These are phyloP conservation scores for Colius striatus DNA, from an alignment of 2,113 vertebrate species.

Conservation along the genomic window DNA sequence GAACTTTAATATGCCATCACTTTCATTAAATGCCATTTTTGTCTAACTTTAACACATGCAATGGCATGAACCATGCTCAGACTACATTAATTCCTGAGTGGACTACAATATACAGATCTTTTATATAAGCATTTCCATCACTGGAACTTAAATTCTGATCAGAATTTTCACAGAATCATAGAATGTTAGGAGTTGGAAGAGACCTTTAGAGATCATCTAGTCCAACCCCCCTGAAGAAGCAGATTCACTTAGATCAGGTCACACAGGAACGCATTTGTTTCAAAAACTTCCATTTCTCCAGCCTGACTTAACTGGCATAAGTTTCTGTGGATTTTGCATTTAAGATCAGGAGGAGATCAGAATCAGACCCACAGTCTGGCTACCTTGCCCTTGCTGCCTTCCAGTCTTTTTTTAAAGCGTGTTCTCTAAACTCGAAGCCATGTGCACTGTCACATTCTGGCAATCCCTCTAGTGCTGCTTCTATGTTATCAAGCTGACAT, in stretches of 20 bases:
- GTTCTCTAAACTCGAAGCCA: slow-evolving; percentile 58
- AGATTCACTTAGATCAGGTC: too few relatives aligned
- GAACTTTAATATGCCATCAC: not conserved
- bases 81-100: not conserved
- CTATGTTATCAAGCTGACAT: slow-evolving; percentile 70
- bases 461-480: slow-evolving; percentile 54
- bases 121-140: not conserved
- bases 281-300: not conserved
- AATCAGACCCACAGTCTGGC: slow-evolving; percentile 19
- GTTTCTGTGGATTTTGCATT: not conserved
- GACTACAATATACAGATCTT: not conserved
- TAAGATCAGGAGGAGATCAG: not conserved
- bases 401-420: slow-evolving; percentile 4
- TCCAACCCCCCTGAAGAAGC: too few relatives aligned
- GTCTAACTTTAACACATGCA: not conserved
- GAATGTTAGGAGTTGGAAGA: too few relatives aligned
- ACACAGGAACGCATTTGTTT: not conserved
- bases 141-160: not conserved
- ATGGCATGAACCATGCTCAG: not conserved
- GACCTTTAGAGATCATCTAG: too few relatives aligned
- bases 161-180: not conserved
- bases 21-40: not conserved
- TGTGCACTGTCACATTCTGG: slow-evolving; percentile 61
- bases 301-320: not conserved
- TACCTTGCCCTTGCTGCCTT: slow-evolving; percentile 29